Conservation (phyloP, 2,113 vertebrate genomes). For the Panthera leo region DNA sequence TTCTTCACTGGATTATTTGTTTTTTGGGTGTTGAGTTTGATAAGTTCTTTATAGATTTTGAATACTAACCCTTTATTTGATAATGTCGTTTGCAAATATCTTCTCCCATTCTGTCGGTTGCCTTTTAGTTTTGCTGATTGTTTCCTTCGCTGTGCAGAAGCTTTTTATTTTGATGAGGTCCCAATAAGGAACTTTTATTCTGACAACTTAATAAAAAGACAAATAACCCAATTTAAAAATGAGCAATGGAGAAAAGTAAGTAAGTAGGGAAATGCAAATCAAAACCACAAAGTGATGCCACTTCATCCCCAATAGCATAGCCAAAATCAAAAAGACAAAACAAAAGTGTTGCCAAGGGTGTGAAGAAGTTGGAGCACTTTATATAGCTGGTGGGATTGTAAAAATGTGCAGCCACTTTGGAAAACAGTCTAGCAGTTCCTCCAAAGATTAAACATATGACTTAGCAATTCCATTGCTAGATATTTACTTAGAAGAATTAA, state of each 20-base stretch:
- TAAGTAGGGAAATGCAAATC: not conserved
- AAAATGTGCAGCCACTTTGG: not conserved
- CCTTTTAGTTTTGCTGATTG: too few species aligned
- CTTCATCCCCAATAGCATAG: not conserved
- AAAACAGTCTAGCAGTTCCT: not conserved
- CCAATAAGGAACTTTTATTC: not conserved
- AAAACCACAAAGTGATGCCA: not conserved
- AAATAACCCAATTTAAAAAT: not conserved
- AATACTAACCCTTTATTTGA: too few species aligned
- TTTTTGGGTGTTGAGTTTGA: too few species aligned
- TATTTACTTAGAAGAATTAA: constrained; percentile 15
- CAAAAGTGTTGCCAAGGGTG: not conserved
- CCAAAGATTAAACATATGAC: not conserved
- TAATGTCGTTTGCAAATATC: too few species aligned
- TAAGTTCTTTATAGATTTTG: too few species aligned
- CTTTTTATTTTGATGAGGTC: too few species aligned
- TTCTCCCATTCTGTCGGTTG: too few species aligned
- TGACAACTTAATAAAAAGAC: not conserved
- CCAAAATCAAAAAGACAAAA: not conserved
- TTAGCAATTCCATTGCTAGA: not conserved
- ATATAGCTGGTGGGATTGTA: not conserved
- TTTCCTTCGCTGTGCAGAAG: too few species aligned
- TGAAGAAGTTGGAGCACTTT: not conserved
- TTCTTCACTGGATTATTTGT: too few species aligned
- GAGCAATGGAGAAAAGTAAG: not conserved